These are phyloP conservation scores for Potorous gilbertii DNA, from an alignment of 2,797 vertebrate genomes.

Conservation along the genomic window DNA sequence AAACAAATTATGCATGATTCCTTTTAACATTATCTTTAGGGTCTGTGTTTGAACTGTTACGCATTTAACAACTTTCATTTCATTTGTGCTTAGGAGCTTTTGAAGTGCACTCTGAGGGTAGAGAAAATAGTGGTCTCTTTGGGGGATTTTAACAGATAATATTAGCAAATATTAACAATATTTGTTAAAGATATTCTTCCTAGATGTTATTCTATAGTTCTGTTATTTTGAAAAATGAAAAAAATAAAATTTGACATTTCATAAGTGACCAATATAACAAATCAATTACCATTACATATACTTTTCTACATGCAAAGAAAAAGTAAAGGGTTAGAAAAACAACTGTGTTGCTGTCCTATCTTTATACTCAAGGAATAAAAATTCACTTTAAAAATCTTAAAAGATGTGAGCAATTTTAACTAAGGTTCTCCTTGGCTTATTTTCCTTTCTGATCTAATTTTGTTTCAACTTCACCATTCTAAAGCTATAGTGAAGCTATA, in stretches of 20 bases:
- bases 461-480: too few relatives aligned
- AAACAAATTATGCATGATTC: slow-evolving; percentile 63
- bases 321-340: not conserved
- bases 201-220: not conserved
- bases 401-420: slow-evolving; percentile 10
- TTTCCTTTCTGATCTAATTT: not conserved
- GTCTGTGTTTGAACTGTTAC: slow-evolving; percentile 48
- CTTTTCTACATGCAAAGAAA: slow-evolving; percentile 25
- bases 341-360: not conserved
- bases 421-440: not conserved
- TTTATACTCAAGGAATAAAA: slow-evolving; percentile 5
- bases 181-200: not conserved
- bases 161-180: slow-evolving; percentile 47
- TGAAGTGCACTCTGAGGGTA: not conserved
- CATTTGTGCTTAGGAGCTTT: slow-evolving; percentile 43
- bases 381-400: slow-evolving; percentile 24
- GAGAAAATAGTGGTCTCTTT: not conserved
- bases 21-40: not conserved
- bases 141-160: slow-evolving; percentile 57
- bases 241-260: not conserved
- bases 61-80: slow-evolving; percentile 32
- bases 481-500: too few relatives aligned
- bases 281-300: not conserved
- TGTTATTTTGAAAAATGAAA: slow-evolving; percentile 10
- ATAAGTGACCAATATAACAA: not conserved